Evolutionary conservation across 2,888 invertebrate genomes (phyloP).

Genomic region (Sphecodes monilicornis): DNA sequence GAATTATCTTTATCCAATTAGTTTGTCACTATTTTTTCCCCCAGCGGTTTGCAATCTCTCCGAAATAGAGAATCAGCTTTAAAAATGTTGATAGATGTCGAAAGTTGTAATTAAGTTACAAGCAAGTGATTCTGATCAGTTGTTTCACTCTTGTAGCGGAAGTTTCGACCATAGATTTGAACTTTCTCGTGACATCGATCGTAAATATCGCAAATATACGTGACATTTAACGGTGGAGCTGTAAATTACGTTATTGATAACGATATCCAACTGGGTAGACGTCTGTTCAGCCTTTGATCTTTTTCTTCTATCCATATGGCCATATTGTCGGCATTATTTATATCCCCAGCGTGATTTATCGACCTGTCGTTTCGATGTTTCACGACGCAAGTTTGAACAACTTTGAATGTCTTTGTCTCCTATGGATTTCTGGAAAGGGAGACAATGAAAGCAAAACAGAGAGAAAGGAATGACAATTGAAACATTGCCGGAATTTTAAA

Average conservation of each 20-base stretch:
- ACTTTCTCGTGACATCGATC: background rate
- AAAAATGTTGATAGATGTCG: background rate
- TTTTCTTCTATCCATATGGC: slow-evolving; percentile 61
- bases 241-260: slow-evolving; percentile 98
- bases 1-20: background rate
- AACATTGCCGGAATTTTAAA: background rate
- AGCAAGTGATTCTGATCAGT: background rate
- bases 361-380: slow-evolving; percentile 90
- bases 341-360: slow-evolving; percentile 81
- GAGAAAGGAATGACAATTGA: background rate
- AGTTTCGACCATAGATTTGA: background rate
- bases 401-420: slow-evolving; percentile 68
- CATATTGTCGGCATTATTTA: slow-evolving; percentile 74
- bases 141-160: background rate
- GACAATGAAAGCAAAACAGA: background rate
- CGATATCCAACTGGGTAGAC: slow-evolving; percentile 95
- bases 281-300: slow-evolving; percentile 69
- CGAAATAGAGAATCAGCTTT: background rate
- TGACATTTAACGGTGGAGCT: slow-evolving; percentile 98
- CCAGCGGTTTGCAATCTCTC: background rate
- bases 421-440: background rate
- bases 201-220: slow-evolving; percentile 90
- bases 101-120: background rate
- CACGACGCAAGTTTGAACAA: slow-evolving; percentile 93
- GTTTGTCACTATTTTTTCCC: background rate